Evolutionary conservation across 2,797 vertebrate species (phyloP).

Genomic region (Zalophus californianus): DNA sequence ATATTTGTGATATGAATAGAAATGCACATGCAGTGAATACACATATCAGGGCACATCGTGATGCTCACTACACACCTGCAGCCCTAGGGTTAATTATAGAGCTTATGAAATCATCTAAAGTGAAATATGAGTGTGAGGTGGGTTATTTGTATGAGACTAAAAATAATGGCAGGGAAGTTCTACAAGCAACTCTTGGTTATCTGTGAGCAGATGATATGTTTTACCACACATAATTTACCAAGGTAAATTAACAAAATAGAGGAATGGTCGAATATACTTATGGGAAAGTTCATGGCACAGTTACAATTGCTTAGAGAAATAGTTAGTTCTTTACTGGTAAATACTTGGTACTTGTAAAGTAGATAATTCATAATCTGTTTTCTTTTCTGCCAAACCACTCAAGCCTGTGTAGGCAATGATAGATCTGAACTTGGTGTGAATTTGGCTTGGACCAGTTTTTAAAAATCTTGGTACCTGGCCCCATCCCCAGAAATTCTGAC

Average conservation of each 20-base stretch:
- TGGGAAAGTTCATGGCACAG: constrained; percentile 50
- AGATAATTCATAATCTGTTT: constrained; percentile 45
- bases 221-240: not conserved
- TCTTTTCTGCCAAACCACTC: not conserved
- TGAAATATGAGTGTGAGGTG: not conserved
- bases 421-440: not conserved
- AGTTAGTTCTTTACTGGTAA: not conserved
- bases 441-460: not conserved
- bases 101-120: constrained; percentile 55
- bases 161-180: not conserved
- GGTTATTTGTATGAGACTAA: constrained; percentile 47
- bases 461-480: not conserved
- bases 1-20: constrained; percentile 39
- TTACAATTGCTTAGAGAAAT: not conserved
- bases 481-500: not conserved
- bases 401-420: not conserved
- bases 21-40: constrained; percentile 34
- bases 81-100: constrained; percentile 41
- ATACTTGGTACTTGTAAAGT: not conserved
- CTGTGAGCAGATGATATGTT: constrained; percentile 44
- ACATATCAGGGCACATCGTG: not conserved
- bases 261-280: constrained; percentile 37
- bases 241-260: constrained; percentile 51
- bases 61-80: not conserved
- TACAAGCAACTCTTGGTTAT: constrained; percentile 50